These are phyloP conservation scores for Eumaeus atala DNA, from an alignment of 1,140 invertebrate species.

Conservation along the genomic window DNA sequence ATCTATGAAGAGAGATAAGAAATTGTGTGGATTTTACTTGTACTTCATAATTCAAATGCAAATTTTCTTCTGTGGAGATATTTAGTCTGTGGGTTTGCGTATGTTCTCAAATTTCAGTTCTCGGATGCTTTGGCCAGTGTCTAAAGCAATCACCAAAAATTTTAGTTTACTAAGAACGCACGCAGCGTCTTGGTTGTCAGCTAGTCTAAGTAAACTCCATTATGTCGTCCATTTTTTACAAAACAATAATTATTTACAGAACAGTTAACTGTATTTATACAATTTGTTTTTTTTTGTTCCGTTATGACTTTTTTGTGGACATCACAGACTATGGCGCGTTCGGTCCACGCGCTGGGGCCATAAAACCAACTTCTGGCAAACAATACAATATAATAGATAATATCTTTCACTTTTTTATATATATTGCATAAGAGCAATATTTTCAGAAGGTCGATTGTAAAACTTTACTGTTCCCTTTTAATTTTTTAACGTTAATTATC, in stretches of 20 bases:
- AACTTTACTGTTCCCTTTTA: slow-evolving; percentile 33
- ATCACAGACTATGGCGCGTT: slow-evolving; percentile 32
- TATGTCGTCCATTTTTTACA: neutral
- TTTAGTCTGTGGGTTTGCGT: no score
- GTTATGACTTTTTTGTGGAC: slow-evolving; percentile 25
- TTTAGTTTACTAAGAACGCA: no score
- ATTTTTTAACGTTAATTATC: slow-evolving; percentile 28
- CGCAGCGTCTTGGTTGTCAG: no score
- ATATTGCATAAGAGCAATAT: slow-evolving; percentile 29
- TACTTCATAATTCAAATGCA: no score
- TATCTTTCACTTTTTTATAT: neutral
- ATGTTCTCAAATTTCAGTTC: no score
- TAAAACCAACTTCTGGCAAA: slow-evolving; percentile 51
- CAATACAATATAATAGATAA: slow-evolving; percentile 20
- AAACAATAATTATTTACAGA: slow-evolving; percentile 2
- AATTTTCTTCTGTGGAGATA: no score
- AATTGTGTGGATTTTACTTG: no score
- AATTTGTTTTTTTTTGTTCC: slow-evolving; percentile 14
- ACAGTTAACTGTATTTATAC: slow-evolving; percentile 7
- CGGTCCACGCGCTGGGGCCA: slow-evolving; percentile 48
- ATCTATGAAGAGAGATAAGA: no score
- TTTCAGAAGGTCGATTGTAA: slow-evolving; percentile 42
- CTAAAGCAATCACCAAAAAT: no score
- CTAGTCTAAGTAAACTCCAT: no score
- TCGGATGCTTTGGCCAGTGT: no score